Evolutionary conservation across 1,140 invertebrate genomes (phyloP), one percentile per base, ranked within the genome.

Genomic region (Spodoptera frugiperda): DNA sequence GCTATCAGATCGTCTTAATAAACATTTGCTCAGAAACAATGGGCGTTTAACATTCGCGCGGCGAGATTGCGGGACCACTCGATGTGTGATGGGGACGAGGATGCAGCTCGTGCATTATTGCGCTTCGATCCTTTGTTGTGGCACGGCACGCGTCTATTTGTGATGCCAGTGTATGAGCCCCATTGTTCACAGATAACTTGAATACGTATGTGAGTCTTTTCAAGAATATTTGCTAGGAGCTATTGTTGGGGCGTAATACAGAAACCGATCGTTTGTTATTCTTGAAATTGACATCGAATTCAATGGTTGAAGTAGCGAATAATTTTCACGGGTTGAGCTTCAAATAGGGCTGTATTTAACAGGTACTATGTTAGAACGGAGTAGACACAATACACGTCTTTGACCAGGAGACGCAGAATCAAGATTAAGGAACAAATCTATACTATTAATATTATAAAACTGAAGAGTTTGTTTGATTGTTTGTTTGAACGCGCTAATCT

Each of bases 1-100:
- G 83, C 55, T 93, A 93, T 93, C 91, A 87, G 91, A 93, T 93
- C 89, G 85, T 91, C 91, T 93, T 93, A 93, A 91, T 93, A 91
- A 92, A 93, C 91, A 93, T 91, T 90, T 82, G 84, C 83, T 75
- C 76, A 85, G 87, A 90, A 89, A 93, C 91, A 93, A 93, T 88
- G 84, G 84, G 55, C 87, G 89, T 90, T 88, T 92, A 92, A 86
- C 89, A 91, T 91, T 85, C 78, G 78, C 75, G 75, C 21, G 19
- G 76, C 30, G 78, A 78, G 78, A 79, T 82, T 80, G 76, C 78
- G 59, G 77, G 65, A 46, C 54, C 61, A 53, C 30, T 15, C 61
- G 80, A 86, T 87, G 84, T 87, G 85, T 81, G 87, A 85, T 85
- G 79, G 61, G 70, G 73, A 75, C 85, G 85, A 82, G 78, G 78